A percentile compares a stretch with the other conserved stretches of the same genome.
phyloP scores from a whole-genome alignment of 2,797 vertebrate species.

The Melanotaenia parkinsoni region DNA sequence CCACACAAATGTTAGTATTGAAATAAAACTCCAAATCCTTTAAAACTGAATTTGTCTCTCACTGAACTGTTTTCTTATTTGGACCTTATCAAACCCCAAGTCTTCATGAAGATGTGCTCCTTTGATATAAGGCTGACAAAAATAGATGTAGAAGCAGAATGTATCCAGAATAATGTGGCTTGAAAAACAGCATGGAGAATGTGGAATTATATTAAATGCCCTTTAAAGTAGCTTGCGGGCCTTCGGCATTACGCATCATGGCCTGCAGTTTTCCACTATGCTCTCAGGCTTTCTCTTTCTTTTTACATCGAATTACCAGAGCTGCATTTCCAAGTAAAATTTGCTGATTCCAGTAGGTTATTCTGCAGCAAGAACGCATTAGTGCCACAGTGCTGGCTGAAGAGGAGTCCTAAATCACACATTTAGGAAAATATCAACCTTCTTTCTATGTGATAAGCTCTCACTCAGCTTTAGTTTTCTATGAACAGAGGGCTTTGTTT shows the following conservation, averaged over 20 bases:
- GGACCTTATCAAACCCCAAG: background rate
- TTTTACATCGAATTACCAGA: constrained; percentile 17
- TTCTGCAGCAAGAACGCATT: constrained; percentile 29
- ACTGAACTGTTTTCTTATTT: constrained; percentile 17
- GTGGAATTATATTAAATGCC: constrained; percentile 22
- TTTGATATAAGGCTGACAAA: constrained; percentile 13
- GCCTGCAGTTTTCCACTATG: constrained; percentile 24
- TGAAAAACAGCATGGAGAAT: constrained; percentile 23
- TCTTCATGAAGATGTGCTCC: background rate
- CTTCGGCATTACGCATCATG: constrained; percentile 16
- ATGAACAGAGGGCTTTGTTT: constrained; percentile 44
- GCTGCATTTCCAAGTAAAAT: constrained; percentile 20
- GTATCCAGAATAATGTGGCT: constrained; percentile 27
- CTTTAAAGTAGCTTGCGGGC: constrained; percentile 16
- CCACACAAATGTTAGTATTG: constrained; percentile 41
- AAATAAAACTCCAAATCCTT: constrained; percentile 54
- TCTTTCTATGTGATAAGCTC: constrained; percentile 31
- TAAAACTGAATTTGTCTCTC: constrained; percentile 15
- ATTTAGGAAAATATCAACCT: constrained; percentile 26
- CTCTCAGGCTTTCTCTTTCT: constrained; percentile 11
- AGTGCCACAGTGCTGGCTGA: constrained; percentile 34
- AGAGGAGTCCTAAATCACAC: constrained; percentile 25
- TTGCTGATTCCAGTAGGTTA: constrained; percentile 28
- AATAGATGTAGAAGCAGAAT: constrained; percentile 19
- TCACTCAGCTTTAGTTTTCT: constrained; percentile 40